Conservation (phyloP, 2,113 vertebrate species). For the Podilymbus podiceps region DNA sequence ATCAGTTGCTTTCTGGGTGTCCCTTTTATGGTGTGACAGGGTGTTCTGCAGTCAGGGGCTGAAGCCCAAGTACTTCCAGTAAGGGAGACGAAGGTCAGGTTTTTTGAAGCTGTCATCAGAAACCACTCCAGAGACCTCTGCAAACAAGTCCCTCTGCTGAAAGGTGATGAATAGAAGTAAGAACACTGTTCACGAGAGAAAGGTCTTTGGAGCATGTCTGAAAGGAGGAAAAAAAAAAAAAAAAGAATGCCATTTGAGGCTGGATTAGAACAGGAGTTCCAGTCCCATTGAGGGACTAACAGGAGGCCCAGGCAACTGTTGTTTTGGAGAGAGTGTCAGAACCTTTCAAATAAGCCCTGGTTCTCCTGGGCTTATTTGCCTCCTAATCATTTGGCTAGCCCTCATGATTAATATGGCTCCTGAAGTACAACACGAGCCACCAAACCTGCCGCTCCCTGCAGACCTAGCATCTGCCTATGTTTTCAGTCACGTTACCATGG, state of each 20-base stretch:
- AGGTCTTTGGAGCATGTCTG: neutral
- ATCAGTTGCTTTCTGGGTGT: neutral
- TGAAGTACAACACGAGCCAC: too few relatives aligned
- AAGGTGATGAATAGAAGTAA: neutral
- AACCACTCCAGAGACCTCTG: neutral
- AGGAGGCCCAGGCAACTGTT: neutral
- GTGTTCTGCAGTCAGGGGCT: neutral
- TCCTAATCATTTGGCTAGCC: too few relatives aligned
- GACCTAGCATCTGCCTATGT: neutral
- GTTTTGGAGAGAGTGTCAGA: neutral
- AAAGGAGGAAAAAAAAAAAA: neutral
- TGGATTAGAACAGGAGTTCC: neutral
- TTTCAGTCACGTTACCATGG: neutral
- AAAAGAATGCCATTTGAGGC: neutral
- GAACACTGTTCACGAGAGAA: neutral
- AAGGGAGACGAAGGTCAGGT: neutral
- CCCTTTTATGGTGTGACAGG: neutral
- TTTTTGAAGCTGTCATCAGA: neutral
- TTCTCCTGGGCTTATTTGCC: too few relatives aligned
- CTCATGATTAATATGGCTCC: too few relatives aligned
- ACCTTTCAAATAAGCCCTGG: neutral
- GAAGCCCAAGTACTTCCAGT: neutral
- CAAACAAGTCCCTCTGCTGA: neutral
- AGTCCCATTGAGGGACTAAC: neutral
- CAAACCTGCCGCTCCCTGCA: neutral